Conservation (phyloP, 1,140 invertebrate species). For the Whitmania pigra region DNA sequence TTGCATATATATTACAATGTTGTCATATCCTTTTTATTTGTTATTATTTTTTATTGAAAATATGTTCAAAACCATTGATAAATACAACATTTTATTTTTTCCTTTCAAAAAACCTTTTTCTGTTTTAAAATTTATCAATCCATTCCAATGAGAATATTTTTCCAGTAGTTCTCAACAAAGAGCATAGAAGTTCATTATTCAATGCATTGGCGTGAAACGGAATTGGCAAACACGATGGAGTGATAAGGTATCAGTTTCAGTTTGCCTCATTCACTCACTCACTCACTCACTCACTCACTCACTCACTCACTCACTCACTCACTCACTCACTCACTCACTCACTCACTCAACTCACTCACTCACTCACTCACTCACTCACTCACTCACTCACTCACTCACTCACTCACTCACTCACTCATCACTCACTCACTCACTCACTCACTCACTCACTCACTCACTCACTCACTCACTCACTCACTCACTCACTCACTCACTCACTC, state of each 20-base stretch:
- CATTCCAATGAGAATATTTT: not conserved
- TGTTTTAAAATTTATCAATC: constrained; percentile 7
- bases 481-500: constrained; percentile 18
- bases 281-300: constrained; percentile 14
- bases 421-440: constrained; percentile 24
- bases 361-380: constrained; percentile 21
- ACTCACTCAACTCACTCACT: constrained; percentile 18
- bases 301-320: constrained; percentile 15
- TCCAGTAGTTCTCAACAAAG: not conserved
- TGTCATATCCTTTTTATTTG: not conserved
- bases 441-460: constrained; percentile 14
- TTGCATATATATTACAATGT: no score
- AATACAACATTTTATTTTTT: not conserved
- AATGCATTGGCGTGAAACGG: not conserved
- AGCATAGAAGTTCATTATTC: not conserved
- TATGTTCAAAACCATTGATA: not conserved
- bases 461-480: constrained; percentile 19
- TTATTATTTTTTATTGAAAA: not conserved
- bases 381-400: constrained; percentile 21
- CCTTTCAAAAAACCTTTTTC: not conserved
- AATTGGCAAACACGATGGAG: not conserved
- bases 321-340: constrained; percentile 19
- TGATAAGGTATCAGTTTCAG: constrained; percentile 6
- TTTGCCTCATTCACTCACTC: constrained; percentile 9
- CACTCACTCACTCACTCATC: constrained; percentile 21